Evolutionary conservation across 2,888 invertebrate species (phyloP).

Genomic region (Macrosoma leucophasiata): DNA sequence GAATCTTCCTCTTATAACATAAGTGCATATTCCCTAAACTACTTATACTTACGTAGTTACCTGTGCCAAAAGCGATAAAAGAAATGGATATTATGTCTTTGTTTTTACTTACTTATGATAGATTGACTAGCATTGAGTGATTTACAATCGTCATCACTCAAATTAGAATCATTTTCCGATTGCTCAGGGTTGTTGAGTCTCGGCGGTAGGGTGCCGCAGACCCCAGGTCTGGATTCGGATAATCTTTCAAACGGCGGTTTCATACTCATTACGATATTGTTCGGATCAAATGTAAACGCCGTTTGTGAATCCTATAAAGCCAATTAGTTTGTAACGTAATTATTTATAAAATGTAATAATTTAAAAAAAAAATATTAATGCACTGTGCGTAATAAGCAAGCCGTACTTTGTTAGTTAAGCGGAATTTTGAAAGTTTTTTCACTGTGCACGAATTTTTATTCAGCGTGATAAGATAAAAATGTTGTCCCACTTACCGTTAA

Average conservation of each 20-base stretch:
- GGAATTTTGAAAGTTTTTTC: no score
- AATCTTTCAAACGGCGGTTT: slow-evolving; percentile 35
- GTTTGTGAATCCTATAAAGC: slow-evolving; percentile 44
- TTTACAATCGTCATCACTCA: slow-evolving; percentile 59
- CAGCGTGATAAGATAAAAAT: no score
- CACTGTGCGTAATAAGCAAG: no score
- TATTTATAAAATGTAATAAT: neutral
- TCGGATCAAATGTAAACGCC: slow-evolving; percentile 52
- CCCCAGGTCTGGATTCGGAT: slow-evolving; percentile 32
- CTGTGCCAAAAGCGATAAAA: no score
- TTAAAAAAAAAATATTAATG: slow-evolving; percentile 5
- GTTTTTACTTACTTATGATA: slow-evolving; percentile 54
- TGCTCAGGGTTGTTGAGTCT: slow-evolving; percentile 39
- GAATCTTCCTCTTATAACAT: no score
- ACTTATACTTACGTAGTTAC: no score
- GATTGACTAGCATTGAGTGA: slow-evolving; percentile 57
- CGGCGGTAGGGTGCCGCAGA: slow-evolving; percentile 47
- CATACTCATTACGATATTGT: slow-evolving; percentile 45
- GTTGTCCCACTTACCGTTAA: no score
- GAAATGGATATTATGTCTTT: no score
- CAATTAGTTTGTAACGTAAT: neutral
- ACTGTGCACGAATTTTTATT: no score
- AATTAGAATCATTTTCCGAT: slow-evolving; percentile 61
- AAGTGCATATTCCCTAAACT: no score
- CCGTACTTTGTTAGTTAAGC: no score